Base-by-base conservation (phyloP, 92 coral and sea anemone genomes). In the Porites rus region DNA sequence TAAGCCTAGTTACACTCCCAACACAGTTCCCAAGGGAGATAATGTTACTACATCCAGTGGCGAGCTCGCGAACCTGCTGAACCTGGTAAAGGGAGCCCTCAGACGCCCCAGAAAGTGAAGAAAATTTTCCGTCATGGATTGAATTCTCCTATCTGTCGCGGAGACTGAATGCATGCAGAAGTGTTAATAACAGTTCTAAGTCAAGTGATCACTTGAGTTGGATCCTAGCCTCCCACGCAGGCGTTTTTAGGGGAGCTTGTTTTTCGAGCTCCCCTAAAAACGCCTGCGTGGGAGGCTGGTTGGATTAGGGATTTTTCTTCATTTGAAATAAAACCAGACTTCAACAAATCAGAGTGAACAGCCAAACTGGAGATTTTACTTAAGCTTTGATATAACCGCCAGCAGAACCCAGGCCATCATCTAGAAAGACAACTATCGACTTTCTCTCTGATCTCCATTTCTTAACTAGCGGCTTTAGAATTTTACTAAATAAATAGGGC, bases 241-340 rank as follows among this genome's bases (percentile, higher is more conserved):
- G 25, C 25, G 25, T 24, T 24, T 24, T 24, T 24, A 24, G 25
- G 25, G 25, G 25, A 24, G 1, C 25, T 24, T 1, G 25, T 24
- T 24, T 24, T 24, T 24, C 25, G 25, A 24, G 25, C 25, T 24
- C 25, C 25, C 25, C 25, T 24, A 24, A 24, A 24, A 24, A 24
- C 25, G 25, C 25, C 25, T 24, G 25, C 25, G 25, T 24, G 25
- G 25, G 25, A 24, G 25, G 25, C 25, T 24, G 1, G 25, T 24
- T 24, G 25, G 25, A 24, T 81, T 82, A 79, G 71, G 79, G 70
- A 90, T 70, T 87, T 90, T 2, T 21, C 86, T 52, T 90, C 91
- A 53, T 90, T 90, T 20, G 93, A 85, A 56, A 82, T 64, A 75
- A 90, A 90, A 66, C 91, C 93, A 52, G 88, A 87, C 77, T 69